Conservation (phyloP, 2,888 invertebrate species). For the Oligia latruncula region DNA sequence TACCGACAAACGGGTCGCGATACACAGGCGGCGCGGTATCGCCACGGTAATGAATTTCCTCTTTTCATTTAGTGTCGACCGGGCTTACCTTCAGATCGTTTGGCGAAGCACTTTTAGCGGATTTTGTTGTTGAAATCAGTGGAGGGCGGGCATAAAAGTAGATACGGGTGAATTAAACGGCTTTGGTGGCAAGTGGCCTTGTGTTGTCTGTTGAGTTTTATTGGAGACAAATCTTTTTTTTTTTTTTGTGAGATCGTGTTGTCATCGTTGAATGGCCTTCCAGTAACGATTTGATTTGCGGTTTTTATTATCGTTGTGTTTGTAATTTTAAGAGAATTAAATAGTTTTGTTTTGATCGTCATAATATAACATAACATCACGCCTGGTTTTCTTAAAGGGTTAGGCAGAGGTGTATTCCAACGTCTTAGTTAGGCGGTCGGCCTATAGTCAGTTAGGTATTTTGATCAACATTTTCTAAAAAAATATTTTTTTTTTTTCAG, state of each 20-base stretch:
- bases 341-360: neutral
- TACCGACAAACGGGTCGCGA: slow-evolving; percentile 76
- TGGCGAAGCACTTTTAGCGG: slow-evolving; percentile 56
- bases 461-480: neutral
- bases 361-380: neutral
- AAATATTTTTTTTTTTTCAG: no score
- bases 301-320: neutral
- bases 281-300: neutral
- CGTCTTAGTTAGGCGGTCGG: no score
- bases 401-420: neutral
- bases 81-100: slow-evolving; percentile 69
- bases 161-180: slow-evolving; percentile 57
- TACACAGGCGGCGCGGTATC: slow-evolving; percentile 74
- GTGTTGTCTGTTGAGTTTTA: slow-evolving; percentile 43
- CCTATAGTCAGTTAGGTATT: neutral
- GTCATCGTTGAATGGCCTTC: neutral
- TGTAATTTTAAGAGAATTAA: neutral
- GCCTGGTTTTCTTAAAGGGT: neutral
- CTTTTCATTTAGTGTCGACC: slow-evolving; percentile 78
- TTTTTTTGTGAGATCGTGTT: neutral
- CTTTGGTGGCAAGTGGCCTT: slow-evolving; percentile 31
- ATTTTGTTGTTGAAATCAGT: slow-evolving; percentile 62
- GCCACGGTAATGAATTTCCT: slow-evolving; percentile 80
- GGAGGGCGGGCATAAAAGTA: slow-evolving; percentile 59
- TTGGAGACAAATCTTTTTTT: slow-evolving; percentile 14